phyloP scores from a whole-genome alignment of 2,888 invertebrate genomes.

The Nephrotoma guestfalica region DNA sequence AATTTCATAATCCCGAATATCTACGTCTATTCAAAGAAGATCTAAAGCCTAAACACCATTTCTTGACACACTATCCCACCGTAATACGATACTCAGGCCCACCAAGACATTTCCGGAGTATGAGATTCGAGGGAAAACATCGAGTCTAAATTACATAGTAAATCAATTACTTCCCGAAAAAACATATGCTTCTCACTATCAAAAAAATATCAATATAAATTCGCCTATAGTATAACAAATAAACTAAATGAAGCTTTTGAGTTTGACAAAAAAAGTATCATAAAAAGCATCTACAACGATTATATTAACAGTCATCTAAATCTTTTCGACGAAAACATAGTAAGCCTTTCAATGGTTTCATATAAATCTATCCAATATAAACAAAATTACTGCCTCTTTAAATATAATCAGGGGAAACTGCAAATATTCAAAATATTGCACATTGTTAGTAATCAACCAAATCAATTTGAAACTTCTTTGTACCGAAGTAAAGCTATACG shows the following conservation, averaged over 20 bases:
- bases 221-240: background rate
- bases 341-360: background rate
- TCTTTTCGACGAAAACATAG: background rate
- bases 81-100: too few species aligned
- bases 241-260: background rate
- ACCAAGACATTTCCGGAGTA: too few species aligned
- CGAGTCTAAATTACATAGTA: background rate
- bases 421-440: background rate
- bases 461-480: background rate
- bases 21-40: too few species aligned
- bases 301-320: background rate
- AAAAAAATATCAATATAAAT: background rate
- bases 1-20: too few species aligned
- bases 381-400: background rate
- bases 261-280: background rate
- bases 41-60: too few species aligned
- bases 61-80: too few species aligned
- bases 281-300: background rate
- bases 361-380: background rate
- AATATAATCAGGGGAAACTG: background rate
- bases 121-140: too few species aligned
- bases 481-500: background rate
- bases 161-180: background rate
- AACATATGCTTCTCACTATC: background rate
- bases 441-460: background rate